Evolutionary conservation across 2,113 vertebrate genomes (phyloP), one percentile per base, ranked within the genome.

Genomic region (Pseudolaguvia tuberculata): DNA sequence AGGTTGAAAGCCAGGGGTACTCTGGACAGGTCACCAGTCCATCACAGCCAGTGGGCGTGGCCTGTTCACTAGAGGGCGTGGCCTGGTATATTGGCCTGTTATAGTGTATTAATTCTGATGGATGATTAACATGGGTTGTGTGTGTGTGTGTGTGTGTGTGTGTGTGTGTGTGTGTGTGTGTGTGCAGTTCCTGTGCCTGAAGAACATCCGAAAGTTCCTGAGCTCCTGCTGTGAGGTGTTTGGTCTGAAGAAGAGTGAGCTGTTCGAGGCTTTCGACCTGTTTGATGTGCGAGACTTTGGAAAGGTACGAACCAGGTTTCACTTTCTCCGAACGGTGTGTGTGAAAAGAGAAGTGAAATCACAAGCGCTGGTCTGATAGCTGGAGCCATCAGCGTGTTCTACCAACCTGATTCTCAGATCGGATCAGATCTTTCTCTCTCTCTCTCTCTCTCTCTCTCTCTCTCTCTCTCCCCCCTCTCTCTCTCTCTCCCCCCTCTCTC

Each of bases 191-290:
- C 93, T 99, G 67, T 98, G 96, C 86, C 85, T 98, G 92, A 98
- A 99, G 92, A 99, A 99, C 72, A 99, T 98, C 90, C 89, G 97
- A 82, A 99, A 96, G 0, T 99, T 99, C 82, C 92, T 98, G 84
- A 82, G 80, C 0, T 92, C 92, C 4, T 98, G 96, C 85, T 91
- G 87, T 18, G 95, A 98, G 50, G 89, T 86, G 2, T 98, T 98
- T 83, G 92, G 91, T 27, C 96, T 99, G 95, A 98, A 92, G 91
- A 99, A 95, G 81, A 96, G 91, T 15, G 96, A 99, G 81, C 93
- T 98, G 75, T 99, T 99, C n/a, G 96, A 98, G 83, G 94, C 97
- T 2, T 98, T 99, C 45, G 97, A 98, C 89, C 89, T 98, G 75
- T 99, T 99, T 58, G 97, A 99, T 0, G 95, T 98, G 76, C 92